phyloP scores from a whole-genome alignment of 2,888 invertebrate species.

The Chymomyza amoena region DNA sequence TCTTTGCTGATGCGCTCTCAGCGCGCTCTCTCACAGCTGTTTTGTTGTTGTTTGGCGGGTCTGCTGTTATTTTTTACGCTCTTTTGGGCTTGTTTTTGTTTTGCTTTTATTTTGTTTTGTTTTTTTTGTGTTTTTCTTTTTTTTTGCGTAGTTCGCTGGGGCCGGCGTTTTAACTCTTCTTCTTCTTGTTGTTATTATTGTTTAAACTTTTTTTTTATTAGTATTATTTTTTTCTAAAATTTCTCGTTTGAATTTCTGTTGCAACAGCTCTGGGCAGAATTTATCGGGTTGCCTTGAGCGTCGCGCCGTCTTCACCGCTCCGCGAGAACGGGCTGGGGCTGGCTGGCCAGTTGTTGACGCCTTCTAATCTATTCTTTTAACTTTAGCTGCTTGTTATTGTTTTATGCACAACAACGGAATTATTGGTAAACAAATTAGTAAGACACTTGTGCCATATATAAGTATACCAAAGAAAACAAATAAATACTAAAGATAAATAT shows the following conservation, averaged over 20 bases:
- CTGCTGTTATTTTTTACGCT: conserved; percentile 1
- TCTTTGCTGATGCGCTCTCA: conserved; percentile 22
- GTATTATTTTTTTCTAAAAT: neutral
- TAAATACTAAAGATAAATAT: neutral
- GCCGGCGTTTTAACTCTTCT: neutral
- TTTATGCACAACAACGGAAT: neutral
- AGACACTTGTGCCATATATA: neutral
- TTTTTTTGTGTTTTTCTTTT: conserved; percentile 61
- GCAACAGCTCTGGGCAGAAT: neutral
- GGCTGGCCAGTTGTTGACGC: conserved; percentile 1
- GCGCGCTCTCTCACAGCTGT: neutral
- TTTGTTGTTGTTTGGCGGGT: neutral
- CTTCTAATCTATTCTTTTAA: neutral
- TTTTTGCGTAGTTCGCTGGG: conserved; percentile 62
- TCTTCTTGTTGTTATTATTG: conserved; percentile 34
- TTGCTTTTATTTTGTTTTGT: conserved; percentile 38
- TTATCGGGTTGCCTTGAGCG: neutral
- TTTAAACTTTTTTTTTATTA: neutral
- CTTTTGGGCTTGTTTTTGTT: conserved; percentile 18
- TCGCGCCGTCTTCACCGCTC: neutral
- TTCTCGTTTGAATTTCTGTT: neutral
- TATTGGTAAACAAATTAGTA: conserved; percentile 6
- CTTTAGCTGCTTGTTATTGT: neutral
- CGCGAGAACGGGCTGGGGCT: neutral
- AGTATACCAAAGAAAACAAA: neutral